Base-by-base conservation (phyloP, 2,797 vertebrate species). In the Notamacropus eugenii region DNA sequence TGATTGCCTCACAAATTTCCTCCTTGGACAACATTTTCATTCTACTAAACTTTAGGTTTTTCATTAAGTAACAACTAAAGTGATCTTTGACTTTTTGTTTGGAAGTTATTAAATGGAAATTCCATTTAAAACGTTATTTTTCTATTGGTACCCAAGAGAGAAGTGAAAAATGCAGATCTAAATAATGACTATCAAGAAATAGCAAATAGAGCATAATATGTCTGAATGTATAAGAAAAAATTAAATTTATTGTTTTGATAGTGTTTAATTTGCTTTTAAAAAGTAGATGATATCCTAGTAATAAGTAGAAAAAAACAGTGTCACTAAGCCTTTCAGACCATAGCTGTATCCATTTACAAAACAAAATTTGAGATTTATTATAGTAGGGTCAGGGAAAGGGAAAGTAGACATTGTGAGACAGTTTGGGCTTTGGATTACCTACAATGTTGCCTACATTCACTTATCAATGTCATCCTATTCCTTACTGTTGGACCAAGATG, bases 221-320 rank as follows among this genome's bases (percentile, higher is more conserved):
- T 94, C 91, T 82, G 24, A 94, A 94, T 28, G 24, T 90, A n/a
- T n/a, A 90, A 10, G 29, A 94, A 95, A 87, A 93, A 52, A 95
- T 95, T 93, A 54, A 57, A 92, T 62, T 93, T 94, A 55, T 55
- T 94, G 31, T 90, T 92, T 92, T 90, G n/a, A 57, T 24, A 67
- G 91, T 91, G 92, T 95, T 93, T 94, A 40, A 96, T 94, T 92
- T 91, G 59, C 56, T 95, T 95, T 93, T 90, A 93, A 0, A 54
- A 92, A 92, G 67, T 91, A 59, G 46, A 11, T 90, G 94, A 4
- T 57, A 93, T 93, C 55, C 93, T 94, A 57, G 46, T 46, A 96
- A 90, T 29, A 62, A n/a, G 56, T 50, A 52, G 31, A 54, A 46
- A 92, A 92, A 95, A 91, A 92, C 91, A 94, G 46, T 91, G 55